Conservation (phyloP, 2,113 vertebrate species). For the Vireo altiloquus region DNA sequence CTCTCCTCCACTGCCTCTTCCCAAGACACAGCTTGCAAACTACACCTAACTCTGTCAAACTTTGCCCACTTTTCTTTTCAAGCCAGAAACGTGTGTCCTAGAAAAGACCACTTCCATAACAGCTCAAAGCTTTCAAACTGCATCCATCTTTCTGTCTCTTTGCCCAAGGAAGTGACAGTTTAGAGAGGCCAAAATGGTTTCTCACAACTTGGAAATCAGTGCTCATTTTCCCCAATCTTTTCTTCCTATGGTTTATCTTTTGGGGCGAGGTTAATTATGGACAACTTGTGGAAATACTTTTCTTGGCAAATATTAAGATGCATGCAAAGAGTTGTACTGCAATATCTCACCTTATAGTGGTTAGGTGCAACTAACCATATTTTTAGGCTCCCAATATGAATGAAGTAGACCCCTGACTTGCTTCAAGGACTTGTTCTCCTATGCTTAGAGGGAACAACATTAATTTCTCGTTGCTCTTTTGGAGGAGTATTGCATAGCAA, state of each 20-base stretch:
- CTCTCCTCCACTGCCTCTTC: not conserved
- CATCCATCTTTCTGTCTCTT: not conserved
- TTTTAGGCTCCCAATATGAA: not conserved
- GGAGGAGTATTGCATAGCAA: not conserved
- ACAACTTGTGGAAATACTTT: not conserved
- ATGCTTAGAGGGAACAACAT: accelerated
- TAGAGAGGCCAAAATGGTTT: not conserved
- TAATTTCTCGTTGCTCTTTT: not conserved
- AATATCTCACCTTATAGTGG: not conserved
- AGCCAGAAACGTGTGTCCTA: not conserved
- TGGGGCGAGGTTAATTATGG: not conserved
- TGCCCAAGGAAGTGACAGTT: not conserved
- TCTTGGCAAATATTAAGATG: not conserved
- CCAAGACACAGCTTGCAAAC: not conserved
- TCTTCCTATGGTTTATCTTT: not conserved
- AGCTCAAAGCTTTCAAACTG: not conserved
- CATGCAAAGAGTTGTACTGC: not conserved
- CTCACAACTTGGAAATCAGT: not conserved
- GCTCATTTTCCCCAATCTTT: not conserved
- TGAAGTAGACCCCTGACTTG: not conserved
- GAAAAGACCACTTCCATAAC: not conserved
- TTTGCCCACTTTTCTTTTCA: not conserved
- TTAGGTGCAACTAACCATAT: not conserved
- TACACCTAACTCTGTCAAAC: not conserved
- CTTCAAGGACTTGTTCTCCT: not conserved